These are phyloP conservation scores for Lamellibrachia luymesi DNA, from an alignment of 1,140 invertebrate species.

Conservation along the genomic window DNA sequence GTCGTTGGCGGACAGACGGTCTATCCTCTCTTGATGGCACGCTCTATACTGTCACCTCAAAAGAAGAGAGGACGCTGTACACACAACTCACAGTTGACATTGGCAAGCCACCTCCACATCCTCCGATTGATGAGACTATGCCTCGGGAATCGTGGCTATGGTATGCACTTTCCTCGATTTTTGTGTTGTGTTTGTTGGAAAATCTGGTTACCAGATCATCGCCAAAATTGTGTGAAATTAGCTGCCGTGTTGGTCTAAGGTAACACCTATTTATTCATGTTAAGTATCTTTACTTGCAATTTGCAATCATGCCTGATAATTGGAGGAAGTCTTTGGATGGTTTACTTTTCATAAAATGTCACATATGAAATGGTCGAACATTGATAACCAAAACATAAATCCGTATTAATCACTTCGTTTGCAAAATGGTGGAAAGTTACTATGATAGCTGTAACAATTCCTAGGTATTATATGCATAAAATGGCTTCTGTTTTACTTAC, in stretches of 20 bases:
- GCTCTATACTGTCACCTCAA: conserved; percentile 16
- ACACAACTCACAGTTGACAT: conserved; percentile 21
- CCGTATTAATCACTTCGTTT: no score
- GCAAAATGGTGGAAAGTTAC: no score
- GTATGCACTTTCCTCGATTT: not conserved
- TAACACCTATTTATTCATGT: not conserved
- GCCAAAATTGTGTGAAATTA: not conserved
- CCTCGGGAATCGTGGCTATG: not conserved
- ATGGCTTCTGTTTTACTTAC: not conserved
- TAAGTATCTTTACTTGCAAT: not conserved
- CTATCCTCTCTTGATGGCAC: conserved; percentile 5
- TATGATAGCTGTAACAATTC: no score
- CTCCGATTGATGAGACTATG: not conserved
- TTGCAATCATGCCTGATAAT: not conserved
- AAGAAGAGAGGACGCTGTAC: conserved; percentile 14
- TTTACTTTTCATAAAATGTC: not conserved
- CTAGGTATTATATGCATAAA: not conserved
- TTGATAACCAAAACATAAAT: not conserved
- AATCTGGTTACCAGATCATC: not conserved
- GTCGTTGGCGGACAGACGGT: conserved; percentile 22
- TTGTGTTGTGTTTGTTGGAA: not conserved
- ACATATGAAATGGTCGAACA: not conserved
- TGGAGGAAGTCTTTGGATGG: not conserved
- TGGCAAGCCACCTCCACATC: conserved; percentile 12
- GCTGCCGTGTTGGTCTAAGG: not conserved